Evolutionary conservation across 2,113 vertebrate genomes (phyloP).

Genomic region (Rhinopomastus cyanomelas): DNA sequence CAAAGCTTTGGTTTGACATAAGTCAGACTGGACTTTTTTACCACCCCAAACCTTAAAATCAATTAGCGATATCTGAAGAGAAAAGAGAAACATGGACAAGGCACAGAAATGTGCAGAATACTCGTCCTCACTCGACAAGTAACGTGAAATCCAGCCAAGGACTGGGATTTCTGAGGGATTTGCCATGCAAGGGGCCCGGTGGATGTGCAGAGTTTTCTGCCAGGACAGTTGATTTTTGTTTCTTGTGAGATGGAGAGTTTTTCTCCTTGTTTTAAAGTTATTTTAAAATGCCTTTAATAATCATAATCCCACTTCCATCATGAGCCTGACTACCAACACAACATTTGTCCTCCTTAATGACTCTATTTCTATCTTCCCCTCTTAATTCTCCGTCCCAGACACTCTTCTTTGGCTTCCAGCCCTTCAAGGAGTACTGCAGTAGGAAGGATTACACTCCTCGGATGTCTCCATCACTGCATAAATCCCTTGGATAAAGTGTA

Average conservation of each 20-base stretch:
- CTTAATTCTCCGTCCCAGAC: background rate
- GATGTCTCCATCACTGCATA: background rate
- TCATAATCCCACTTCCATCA: background rate
- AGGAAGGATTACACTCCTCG: background rate
- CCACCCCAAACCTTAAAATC: background rate
- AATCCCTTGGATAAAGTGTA: background rate
- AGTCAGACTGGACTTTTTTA: background rate
- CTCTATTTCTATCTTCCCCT: background rate
- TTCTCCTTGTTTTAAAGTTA: slow-evolving; percentile 1
- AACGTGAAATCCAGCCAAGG: background rate
- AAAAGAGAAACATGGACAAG: background rate
- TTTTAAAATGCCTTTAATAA: background rate
- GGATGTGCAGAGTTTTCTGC: background rate
- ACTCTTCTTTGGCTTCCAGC: background rate
- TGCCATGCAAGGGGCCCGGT: background rate
- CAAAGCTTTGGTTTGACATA: background rate
- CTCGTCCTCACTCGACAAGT: background rate
- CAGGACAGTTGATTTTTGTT: background rate
- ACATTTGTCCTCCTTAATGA: background rate
- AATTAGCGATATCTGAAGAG: background rate
- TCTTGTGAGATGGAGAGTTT: background rate
- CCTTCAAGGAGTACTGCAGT: background rate
- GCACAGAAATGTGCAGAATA: background rate
- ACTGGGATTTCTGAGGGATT: background rate
- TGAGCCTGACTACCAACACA: background rate